Evolutionary conservation across 2,888 invertebrate species (phyloP), one percentile per base, ranked within the genome.

Genomic region (Phymatocera aterrima): DNA sequence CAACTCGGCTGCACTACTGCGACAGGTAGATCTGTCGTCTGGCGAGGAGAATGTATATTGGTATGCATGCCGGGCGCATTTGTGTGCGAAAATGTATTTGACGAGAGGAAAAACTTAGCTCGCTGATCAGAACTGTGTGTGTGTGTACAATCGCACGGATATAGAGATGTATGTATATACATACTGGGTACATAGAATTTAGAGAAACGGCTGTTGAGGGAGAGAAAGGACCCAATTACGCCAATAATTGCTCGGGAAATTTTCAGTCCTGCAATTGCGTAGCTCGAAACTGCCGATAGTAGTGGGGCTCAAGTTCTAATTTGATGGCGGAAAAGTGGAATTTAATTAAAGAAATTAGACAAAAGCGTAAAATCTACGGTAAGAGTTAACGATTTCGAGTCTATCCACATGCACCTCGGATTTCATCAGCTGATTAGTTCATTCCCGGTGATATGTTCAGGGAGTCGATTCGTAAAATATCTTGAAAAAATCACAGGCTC

Each of bases 1-100:
- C 51, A 4, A 51, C 72, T 72, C 51, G 72, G 51, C 48, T 72
- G 72, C 48, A 51, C 72, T 31, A 72, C 51, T 72, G 72, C 51
- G 72, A 48, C 34, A 51, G 51, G 51, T 37, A 37, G 8, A 37
- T 34, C 61, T n/a, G 24, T 15, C 64, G 18, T 64, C 64, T 64
- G 21, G n/a, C 18, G 8, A 3, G 21, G 37, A 37, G 15, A 8
- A 24, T 28, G 15, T 57, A 12, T 57, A 1, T 18, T 21, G 6
- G 0, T 6, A n/a, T 51, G 51, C 24, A 8, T 21, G 21, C 24
- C 2, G 48, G 2, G 18, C 21, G 51, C 24, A 61, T 31, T 1
- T 12, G 31, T 8, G 18, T 37, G 3, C 1, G 3, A 10, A 34
- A 10, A 40, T 46, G 28, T 46, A 60, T 12, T 28, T 24, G 1